Conservation (phyloP, 1,140 invertebrate genomes). For the Eupristina koningsbergeri region DNA sequence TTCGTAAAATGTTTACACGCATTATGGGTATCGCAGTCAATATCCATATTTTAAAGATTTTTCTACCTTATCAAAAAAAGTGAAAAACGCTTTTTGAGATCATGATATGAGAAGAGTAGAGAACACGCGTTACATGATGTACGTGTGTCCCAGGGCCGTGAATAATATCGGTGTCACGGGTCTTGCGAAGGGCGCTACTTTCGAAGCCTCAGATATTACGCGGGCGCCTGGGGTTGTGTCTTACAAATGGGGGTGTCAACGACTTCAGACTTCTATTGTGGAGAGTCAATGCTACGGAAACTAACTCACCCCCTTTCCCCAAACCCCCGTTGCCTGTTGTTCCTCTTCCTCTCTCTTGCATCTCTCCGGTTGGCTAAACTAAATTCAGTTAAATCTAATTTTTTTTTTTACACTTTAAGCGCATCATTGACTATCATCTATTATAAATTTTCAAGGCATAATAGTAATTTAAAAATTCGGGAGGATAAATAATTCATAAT, state of each 20-base stretch:
- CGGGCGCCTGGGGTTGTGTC: slow-evolving; percentile 11
- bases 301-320: slow-evolving; percentile 54
- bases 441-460: no score
- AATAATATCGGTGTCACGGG: neutral
- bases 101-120: slow-evolving; percentile 26
- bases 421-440: no score
- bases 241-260: slow-evolving; percentile 66
- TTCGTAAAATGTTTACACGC: no score
- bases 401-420: no score
- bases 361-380: neutral
- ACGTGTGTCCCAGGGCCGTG: neutral
- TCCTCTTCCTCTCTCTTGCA: neutral
- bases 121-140: slow-evolving; percentile 9
- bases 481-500: no score
- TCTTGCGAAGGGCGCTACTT: neutral
- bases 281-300: slow-evolving; percentile 62
- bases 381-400: neutral
- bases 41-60: neutral
- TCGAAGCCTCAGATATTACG: slow-evolving; percentile 56
- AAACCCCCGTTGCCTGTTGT: neutral
- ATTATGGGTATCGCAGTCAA: neutral
- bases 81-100: neutral
- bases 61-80: neutral
- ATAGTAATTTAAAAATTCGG: no score
- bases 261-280: slow-evolving; percentile 66